Conservation (phyloP, 1,140 invertebrate species). For the Cyclargus thomasi region DNA sequence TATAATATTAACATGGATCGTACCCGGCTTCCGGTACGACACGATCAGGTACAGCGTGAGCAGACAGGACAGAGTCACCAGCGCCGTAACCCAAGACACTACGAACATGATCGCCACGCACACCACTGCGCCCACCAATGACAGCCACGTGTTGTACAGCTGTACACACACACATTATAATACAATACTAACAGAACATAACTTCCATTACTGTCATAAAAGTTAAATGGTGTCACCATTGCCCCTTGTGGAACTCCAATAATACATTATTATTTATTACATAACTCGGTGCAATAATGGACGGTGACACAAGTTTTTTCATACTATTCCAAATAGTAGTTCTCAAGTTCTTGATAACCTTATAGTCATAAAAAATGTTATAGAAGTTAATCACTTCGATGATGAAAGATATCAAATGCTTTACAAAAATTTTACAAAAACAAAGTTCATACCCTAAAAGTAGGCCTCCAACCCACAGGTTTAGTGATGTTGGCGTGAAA, state of each 20-base stretch:
- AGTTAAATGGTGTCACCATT: background rate
- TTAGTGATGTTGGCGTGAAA: constrained; percentile 94
- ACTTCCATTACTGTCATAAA: background rate
- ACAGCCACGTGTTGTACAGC: constrained; percentile 98
- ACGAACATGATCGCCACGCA: constrained; percentile 97
- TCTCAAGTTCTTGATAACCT: too few species aligned
- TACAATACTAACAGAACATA: too few species aligned
- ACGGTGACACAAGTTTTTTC: too few species aligned
- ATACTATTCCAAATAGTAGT: too few species aligned
- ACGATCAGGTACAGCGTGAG: constrained; percentile 91
- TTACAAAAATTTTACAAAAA: background rate
- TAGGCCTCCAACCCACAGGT: constrained; percentile 91
- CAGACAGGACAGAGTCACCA: constrained; percentile 90
- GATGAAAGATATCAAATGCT: background rate
- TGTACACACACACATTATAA: constrained; percentile 53
- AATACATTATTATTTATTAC: too few species aligned
- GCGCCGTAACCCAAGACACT: constrained; percentile 93
- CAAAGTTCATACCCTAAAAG: constrained; percentile 81
- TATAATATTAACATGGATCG: constrained; percentile 8
- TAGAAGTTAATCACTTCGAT: background rate
- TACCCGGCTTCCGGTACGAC: constrained; percentile 86
- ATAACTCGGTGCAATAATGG: too few species aligned
- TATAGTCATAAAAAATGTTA: too few species aligned
- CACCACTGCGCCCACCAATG: constrained; percentile 89
- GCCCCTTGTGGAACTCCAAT: background rate